phyloP scores from a whole-genome alignment of 2,113 vertebrate genomes.

The Corvus moneduloides region DNA sequence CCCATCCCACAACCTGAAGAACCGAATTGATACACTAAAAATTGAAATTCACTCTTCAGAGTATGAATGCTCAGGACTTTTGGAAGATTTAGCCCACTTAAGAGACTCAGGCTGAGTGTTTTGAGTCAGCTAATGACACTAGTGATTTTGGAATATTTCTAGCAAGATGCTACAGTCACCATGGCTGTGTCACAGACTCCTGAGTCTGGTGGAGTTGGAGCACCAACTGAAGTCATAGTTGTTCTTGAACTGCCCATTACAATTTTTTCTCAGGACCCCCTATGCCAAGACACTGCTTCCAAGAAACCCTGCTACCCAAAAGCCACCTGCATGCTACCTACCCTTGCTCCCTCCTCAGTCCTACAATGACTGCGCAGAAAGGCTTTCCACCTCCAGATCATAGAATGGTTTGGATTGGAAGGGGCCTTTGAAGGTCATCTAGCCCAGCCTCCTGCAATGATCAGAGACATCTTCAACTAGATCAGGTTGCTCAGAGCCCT shows the following conservation, averaged over 20 bases:
- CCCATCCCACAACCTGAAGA: neutral
- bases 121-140: neutral
- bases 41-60: neutral
- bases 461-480: neutral
- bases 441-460: rapidly evolving
- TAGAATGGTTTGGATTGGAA: neutral
- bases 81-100: neutral
- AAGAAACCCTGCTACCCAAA: neutral
- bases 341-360: neutral
- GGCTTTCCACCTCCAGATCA: neutral
- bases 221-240: neutral
- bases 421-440: neutral
- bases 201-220: neutral
- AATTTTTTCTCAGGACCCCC: neutral
- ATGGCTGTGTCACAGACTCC: neutral
- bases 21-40: neutral
- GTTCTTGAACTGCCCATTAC: neutral
- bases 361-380: neutral
- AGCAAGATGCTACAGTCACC: neutral
- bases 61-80: neutral
- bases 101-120: neutral
- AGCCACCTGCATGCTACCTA: neutral
- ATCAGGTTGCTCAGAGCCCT: neutral
- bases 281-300: neutral
- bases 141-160: neutral